Conservation (phyloP, 2,888 invertebrate genomes). For the Agrotis ipsilon region DNA sequence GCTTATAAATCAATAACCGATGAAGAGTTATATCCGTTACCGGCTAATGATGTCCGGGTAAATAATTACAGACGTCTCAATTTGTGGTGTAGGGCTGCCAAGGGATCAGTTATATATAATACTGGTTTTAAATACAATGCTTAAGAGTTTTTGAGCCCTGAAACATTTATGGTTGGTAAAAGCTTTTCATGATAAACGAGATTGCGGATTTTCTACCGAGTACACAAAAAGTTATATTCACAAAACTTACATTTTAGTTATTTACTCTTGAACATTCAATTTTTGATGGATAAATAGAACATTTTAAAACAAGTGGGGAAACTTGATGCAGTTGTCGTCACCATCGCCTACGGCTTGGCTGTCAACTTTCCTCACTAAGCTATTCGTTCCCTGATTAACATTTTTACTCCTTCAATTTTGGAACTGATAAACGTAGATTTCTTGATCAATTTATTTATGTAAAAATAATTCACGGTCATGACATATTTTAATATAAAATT, state of each 20-base stretch:
- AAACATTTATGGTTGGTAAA: too few relatives aligned
- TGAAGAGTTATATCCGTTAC: conserved; percentile 66
- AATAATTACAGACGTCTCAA: conserved; percentile 81
- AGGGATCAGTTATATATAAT: not conserved
- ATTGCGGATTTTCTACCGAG: not conserved
- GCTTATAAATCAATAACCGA: conserved; percentile 69
- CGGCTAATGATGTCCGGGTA: conserved; percentile 74
- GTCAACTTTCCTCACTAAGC: too few relatives aligned
- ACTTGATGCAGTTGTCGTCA: too few relatives aligned
- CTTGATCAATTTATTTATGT: not conserved
- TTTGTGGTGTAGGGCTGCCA: conserved; percentile 72
- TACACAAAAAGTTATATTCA: not conserved
- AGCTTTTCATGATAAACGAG: not conserved
- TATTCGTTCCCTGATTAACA: too few relatives aligned
- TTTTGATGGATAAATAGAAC: too few relatives aligned
- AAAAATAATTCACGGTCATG: conserved; percentile 1
- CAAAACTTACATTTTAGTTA: not conserved
- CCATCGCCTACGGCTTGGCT: too few relatives aligned
- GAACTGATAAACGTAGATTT: too few relatives aligned
- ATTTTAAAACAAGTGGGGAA: too few relatives aligned
- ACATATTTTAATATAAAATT: not conserved
- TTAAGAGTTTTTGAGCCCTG: too few relatives aligned
- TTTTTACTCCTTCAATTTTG: too few relatives aligned
- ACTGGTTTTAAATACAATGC: not conserved
- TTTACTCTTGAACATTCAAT: not conserved